A percentile compares a stretch with the other conserved stretches of the same genome.
These are phyloP conservation scores for Zenarchopterus dispar DNA, from an alignment of 2,797 vertebrate genomes.

Conservation along the genomic window DNA sequence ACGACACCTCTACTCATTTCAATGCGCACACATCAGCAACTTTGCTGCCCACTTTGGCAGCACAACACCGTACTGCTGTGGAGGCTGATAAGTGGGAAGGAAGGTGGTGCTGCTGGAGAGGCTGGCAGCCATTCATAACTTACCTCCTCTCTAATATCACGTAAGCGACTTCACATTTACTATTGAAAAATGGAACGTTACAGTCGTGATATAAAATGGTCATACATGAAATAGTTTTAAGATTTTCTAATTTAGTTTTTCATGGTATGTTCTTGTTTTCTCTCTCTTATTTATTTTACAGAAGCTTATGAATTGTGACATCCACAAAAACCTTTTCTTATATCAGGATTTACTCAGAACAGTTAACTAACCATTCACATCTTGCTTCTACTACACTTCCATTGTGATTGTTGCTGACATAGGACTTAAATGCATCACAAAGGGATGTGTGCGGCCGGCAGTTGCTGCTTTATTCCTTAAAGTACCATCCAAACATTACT, in stretches of 20 bases:
- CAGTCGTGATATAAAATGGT: not conserved
- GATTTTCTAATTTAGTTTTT: not conserved
- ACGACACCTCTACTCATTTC: conserved; percentile 11
- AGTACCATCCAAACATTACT: conserved; percentile 20
- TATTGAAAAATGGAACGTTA: too few species aligned
- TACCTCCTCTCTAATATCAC: not conserved
- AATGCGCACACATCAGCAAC: conserved; percentile 16
- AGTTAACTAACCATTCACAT: conserved; percentile 1
- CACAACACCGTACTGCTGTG: conserved; percentile 10
- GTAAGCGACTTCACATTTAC: not conserved
- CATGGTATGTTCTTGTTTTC: not conserved
- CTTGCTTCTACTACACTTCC: not conserved
- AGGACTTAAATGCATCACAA: conserved; percentile 4
- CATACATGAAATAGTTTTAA: not conserved
- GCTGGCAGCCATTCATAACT: conserved; percentile 12
- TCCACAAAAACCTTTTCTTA: conserved; percentile 1
- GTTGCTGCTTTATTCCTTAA: conserved; percentile 13
- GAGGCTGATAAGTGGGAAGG: conserved; percentile 2
- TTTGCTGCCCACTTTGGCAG: conserved; percentile 12
- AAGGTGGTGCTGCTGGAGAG: conserved; percentile 9
- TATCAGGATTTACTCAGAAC: conserved; percentile 4
- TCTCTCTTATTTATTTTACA: too few species aligned
- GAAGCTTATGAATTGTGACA: not conserved
- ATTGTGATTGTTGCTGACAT: conserved; percentile 9
- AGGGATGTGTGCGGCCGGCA: conserved; percentile 1